Evolutionary conservation across 2,797 vertebrate genomes (phyloP).

Genomic region (Falco rusticolus): DNA sequence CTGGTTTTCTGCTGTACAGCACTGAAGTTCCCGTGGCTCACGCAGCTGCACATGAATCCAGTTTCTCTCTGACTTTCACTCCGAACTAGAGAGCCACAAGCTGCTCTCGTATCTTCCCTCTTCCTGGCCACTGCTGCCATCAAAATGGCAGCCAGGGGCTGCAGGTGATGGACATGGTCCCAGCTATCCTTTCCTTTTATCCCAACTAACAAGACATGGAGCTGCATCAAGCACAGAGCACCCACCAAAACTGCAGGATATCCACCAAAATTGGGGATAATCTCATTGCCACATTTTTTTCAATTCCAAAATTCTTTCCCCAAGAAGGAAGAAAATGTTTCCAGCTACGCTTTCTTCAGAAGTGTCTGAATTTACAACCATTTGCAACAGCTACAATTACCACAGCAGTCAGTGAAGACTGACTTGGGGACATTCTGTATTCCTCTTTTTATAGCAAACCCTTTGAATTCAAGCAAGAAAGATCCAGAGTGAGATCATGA

Average conservation of each 20-base stretch:
- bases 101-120: not conserved
- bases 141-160: accelerated
- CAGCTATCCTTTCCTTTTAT: not conserved
- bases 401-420: not conserved
- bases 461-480: not conserved
- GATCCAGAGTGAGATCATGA: not conserved
- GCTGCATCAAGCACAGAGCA: not conserved
- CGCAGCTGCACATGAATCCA: not conserved
- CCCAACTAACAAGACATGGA: not conserved
- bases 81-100: not conserved
- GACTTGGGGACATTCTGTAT: not conserved
- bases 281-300: not conserved
- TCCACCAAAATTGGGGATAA: not conserved
- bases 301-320: not conserved
- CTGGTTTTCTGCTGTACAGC: not conserved
- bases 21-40: not conserved
- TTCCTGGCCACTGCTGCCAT: accelerated
- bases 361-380: not conserved
- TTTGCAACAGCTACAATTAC: not conserved
- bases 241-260: too few relatives aligned
- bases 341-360: not conserved
- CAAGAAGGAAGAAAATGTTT: not conserved
- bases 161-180: not conserved
- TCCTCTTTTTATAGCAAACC: not conserved
- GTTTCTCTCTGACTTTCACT: not conserved